Evolutionary conservation across 2,113 vertebrate genomes (phyloP).

Genomic region (Sylvilagus bachmani): DNA sequence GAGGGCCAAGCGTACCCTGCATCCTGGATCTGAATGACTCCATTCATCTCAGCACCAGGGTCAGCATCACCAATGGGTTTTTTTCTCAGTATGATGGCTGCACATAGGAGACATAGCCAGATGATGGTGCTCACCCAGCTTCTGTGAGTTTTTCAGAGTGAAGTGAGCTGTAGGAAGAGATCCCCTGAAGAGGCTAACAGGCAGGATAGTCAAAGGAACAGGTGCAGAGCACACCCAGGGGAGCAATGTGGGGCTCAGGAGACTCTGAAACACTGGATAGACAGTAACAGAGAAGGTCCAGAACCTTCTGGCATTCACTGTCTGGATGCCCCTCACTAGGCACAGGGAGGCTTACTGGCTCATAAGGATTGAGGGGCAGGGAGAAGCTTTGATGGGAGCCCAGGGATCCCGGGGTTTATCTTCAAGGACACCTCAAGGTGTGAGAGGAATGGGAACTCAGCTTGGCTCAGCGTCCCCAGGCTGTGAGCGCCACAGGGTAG

Average conservation of each 20-base stretch:
- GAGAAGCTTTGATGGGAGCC: accelerated
- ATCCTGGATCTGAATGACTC: background rate
- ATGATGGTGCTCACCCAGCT: background rate
- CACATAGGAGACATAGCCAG: background rate
- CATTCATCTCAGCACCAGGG: background rate
- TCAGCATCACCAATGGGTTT: background rate
- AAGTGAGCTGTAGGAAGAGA: background rate
- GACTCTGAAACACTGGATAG: background rate
- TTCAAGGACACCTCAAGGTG: background rate
- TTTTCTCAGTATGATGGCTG: background rate
- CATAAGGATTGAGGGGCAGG: background rate
- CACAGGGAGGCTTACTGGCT: background rate
- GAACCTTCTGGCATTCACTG: background rate
- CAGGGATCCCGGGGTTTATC: background rate
- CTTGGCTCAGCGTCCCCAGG: background rate
- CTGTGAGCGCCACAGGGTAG: background rate
- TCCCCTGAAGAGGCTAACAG: background rate
- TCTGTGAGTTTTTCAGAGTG: background rate
- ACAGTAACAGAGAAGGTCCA: background rate
- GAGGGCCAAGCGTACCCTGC: background rate
- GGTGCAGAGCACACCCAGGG: accelerated
- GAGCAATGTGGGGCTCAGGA: background rate
- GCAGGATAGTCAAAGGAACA: background rate
- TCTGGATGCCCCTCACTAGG: background rate
- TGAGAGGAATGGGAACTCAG: background rate